Evolutionary conservation across 2,797 vertebrate genomes (phyloP), one percentile per base, ranked within the genome.

Genomic region (Chelon auratus): DNA sequence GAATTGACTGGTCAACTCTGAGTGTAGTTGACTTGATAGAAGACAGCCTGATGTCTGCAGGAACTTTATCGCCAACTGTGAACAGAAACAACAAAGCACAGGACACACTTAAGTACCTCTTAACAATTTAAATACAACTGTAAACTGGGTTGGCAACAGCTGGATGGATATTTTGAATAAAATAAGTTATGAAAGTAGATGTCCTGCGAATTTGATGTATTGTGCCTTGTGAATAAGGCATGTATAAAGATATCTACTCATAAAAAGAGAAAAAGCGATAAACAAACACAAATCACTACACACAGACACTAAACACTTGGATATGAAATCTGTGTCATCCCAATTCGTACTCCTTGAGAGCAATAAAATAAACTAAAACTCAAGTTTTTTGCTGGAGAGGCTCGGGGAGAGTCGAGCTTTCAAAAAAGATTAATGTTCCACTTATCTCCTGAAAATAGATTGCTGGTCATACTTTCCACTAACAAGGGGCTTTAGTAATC

Each of bases 1-100:
- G 95, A 87, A 99, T 99, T 5, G 98, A 99, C 73, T 99, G 98
- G 92, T 99, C 98, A 59, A 99, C 97, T 77, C 98, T 94, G 47
- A 99, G 93, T 45, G 98, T 99, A 65, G 98, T 99, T 55, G 98
- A 99, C 83, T 97, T 99, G 92, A 99, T 99, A 37, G 97, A 99
- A 39, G 97, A 94, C 85, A 99, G 93, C 81, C 98, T 95, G 92
- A 99, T 99, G 85, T 99, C 98, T 70, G 98, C 97, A 87, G 98
- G 98, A 89, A 99, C 98, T 94, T 99, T 99, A 93, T 99, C 98
- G 73, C 98, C 98, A 94, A 99, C 97, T 99, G 87, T 80, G 89
- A 51, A 90, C 86, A 85, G 54, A 84, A 72, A 82, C 54, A 85
- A 6, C 45, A 77, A 43, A 62, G 26, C 45, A 66, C 15, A 77